Evolutionary conservation across 2,113 vertebrate genomes (phyloP).

Genomic region (Chaetodon auriga): DNA sequence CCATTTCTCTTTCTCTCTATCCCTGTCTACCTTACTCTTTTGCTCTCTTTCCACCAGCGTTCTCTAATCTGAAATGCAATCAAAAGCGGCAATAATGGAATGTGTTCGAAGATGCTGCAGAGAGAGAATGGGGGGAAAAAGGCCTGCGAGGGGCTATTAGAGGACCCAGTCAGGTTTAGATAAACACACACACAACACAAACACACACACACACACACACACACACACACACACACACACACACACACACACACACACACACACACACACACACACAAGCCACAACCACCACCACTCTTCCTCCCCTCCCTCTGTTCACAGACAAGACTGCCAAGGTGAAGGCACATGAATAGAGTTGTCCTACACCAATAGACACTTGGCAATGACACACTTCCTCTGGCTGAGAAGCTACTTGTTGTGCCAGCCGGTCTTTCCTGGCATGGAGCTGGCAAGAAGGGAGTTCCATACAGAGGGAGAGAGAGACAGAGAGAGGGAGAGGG

Average conservation of each 20-base stretch:
- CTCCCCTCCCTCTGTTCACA: constrained; percentile 37
- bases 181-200: constrained; percentile 66
- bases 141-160: constrained; percentile 58
- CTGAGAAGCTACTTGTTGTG: constrained; percentile 50
- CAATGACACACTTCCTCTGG: constrained; percentile 68
- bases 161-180: constrained; percentile 47
- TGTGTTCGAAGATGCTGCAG: constrained; percentile 63
- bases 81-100: constrained; percentile 74
- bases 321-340: constrained; percentile 69
- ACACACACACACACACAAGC: neutral
- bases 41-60: constrained; percentile 53
- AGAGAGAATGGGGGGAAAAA: constrained; percentile 36
- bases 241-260: constrained; percentile 12
- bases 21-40: constrained; percentile 37
- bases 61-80: constrained; percentile 82
- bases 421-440: constrained; percentile 62
- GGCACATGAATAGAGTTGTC: constrained; percentile 69
- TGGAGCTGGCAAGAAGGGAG: constrained; percentile 33
- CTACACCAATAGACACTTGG: constrained; percentile 66
- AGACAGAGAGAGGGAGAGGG: constrained; percentile 2
- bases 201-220: constrained; percentile 59
- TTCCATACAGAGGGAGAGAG: constrained; percentile 4
- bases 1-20: constrained; percentile 43
- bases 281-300: neutral
- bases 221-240: constrained; percentile 59